These are phyloP conservation scores for Dryocosmus kuriphilus DNA, from an alignment of 2,888 invertebrate genomes.

Conservation along the genomic window DNA sequence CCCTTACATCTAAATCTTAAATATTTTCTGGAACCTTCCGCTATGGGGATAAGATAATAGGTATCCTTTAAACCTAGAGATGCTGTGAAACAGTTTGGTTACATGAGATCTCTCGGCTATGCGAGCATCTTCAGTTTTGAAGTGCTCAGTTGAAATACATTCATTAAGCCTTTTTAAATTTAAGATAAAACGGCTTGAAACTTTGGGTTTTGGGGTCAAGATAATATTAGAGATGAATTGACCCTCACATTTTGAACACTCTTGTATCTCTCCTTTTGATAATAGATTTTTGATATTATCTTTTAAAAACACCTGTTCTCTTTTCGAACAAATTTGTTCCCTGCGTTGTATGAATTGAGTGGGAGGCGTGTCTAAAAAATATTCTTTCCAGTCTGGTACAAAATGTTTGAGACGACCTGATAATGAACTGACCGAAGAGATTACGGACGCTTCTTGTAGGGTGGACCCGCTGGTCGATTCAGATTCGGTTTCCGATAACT, in stretches of 20 bases:
- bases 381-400: neutral
- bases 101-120: constrained; percentile 37
- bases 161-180: too few species aligned
- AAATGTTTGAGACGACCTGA: neutral
- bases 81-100: constrained; percentile 39
- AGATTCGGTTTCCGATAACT: neutral
- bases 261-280: neutral
- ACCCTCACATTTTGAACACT: too few species aligned
- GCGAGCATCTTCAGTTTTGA: constrained; percentile 35
- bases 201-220: too few species aligned
- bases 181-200: too few species aligned
- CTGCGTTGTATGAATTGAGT: neutral
- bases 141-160: too few species aligned
- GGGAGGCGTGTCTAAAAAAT: neutral
- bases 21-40: too few species aligned
- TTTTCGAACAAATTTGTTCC: constrained; percentile 41
- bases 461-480: neutral
- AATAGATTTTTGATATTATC: too few species aligned
- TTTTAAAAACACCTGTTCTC: constrained; percentile 24
- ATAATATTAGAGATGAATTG: too few species aligned
- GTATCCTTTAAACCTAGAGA: constrained; percentile 45
- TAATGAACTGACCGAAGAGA: too few species aligned
- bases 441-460: neutral
- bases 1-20: constrained; percentile 52
- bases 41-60: too few species aligned